Conservation (phyloP, 2,113 vertebrate genomes). For the Pantherophis guttatus region DNA sequence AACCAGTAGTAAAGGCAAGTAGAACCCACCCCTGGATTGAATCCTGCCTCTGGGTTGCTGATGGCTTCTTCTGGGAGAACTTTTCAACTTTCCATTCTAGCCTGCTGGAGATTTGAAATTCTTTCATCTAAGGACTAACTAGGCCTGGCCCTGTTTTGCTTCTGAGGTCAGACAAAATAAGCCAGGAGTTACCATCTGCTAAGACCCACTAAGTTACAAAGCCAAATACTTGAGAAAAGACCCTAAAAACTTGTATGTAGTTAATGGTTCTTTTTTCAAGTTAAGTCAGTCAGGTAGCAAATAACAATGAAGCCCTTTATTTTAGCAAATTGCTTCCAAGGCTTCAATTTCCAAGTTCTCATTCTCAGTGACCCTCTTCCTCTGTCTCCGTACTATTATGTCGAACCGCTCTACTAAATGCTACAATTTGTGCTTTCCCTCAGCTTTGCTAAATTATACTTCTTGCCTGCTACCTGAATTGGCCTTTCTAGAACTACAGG, state of each 20-base stretch:
- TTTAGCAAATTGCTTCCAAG: background rate
- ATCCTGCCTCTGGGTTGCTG: background rate
- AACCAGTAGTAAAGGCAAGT: too few relatives aligned
- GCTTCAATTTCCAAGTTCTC: background rate
- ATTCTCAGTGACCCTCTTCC: background rate
- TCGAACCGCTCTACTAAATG: background rate
- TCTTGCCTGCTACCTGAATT: background rate
- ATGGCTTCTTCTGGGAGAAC: background rate
- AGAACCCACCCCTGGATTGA: background rate
- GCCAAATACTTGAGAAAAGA: background rate
- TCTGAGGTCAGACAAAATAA: background rate
- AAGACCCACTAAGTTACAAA: background rate
- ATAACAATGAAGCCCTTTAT: background rate
- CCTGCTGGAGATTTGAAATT: background rate
- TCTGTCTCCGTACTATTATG: background rate
- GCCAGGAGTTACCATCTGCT: background rate
- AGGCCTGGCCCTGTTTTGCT: background rate
- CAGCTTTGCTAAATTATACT: background rate
- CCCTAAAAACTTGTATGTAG: background rate
- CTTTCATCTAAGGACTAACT: background rate
- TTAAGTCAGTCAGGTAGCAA: background rate
- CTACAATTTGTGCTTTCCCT: background rate
- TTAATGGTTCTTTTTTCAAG: background rate
- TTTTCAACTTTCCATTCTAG: background rate
- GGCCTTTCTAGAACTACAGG: background rate